These are phyloP conservation scores for Atta colombica DNA, from an alignment of 1,140 invertebrate genomes.

Conservation along the genomic window DNA sequence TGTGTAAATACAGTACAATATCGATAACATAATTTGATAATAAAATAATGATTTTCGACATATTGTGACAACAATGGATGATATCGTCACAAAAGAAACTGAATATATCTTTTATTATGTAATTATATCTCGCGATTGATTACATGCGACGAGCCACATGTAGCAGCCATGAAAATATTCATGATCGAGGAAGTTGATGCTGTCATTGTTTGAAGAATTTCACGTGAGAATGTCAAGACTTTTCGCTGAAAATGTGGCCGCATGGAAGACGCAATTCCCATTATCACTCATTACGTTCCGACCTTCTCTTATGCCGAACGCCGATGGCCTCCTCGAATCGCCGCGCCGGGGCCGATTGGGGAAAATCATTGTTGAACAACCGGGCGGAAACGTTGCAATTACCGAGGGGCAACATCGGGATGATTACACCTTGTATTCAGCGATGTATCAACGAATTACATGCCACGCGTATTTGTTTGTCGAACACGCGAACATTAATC, in stretches of 20 bases:
- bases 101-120: neutral
- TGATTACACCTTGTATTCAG: constrained; percentile 70
- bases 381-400: constrained; percentile 70
- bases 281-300: constrained; percentile 63
- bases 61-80: neutral
- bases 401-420: constrained; percentile 55
- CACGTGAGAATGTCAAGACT: constrained; percentile 68
- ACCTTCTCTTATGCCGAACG: constrained; percentile 59
- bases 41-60: neutral
- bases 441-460: constrained; percentile 61
- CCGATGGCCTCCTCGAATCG: constrained; percentile 58
- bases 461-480: constrained; percentile 54
- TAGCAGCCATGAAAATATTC: constrained; percentile 36
- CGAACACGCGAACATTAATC: constrained; percentile 55
- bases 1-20: neutral
- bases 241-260: constrained; percentile 54
- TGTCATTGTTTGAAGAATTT: constrained; percentile 45
- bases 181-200: constrained; percentile 36
- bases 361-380: constrained; percentile 70
- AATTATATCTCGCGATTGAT: constrained; percentile 17
- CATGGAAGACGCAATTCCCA: constrained; percentile 62
- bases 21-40: neutral
- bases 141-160: neutral
- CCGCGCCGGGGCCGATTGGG: constrained; percentile 44
- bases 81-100: neutral